These are phyloP conservation scores for Microcebus ravelobensis DNA, from an alignment of 2,113 vertebrate species.

Conservation along the genomic window DNA sequence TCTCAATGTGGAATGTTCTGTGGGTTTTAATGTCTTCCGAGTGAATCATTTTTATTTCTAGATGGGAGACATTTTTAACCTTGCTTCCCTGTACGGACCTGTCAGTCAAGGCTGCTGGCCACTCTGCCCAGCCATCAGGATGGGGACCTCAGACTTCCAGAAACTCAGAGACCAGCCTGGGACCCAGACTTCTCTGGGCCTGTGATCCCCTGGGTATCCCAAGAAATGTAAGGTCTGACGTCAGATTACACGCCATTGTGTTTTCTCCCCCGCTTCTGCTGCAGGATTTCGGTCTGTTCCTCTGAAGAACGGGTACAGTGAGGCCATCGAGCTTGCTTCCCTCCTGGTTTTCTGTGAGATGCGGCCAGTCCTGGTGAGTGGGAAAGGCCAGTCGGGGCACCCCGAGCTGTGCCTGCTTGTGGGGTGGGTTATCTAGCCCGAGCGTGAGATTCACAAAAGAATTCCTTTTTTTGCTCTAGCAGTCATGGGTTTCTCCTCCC, in stretches of 20 bases:
- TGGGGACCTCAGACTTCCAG: background rate
- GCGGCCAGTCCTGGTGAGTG: conserved; percentile 91
- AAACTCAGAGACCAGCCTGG: too few relatives aligned
- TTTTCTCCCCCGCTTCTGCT: background rate
- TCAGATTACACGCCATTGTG: background rate
- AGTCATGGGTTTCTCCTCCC: background rate
- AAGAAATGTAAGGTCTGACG: background rate
- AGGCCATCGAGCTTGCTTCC: conserved; percentile 94
- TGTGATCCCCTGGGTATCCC: background rate
- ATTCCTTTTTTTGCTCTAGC: background rate
- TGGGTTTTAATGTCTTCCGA: conserved; percentile 12
- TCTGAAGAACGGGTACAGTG: conserved; percentile 95
- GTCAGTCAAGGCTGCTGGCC: background rate
- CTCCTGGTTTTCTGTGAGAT: conserved; percentile 93
- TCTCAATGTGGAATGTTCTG: background rate
- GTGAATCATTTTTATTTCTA: background rate
- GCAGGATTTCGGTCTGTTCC: conserved; percentile 95
- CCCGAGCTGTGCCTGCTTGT: background rate
- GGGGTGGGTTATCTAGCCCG: background rate
- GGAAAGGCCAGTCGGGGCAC: rapidly evolving
- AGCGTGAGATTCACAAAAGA: background rate
- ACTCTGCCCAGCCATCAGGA: background rate
- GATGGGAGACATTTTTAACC: background rate
- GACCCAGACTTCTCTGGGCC: background rate
- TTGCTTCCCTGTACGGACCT: background rate